phyloP scores from a whole-genome alignment of 2,888 invertebrate genomes.

The Thysanoteuthis rhombus region DNA sequence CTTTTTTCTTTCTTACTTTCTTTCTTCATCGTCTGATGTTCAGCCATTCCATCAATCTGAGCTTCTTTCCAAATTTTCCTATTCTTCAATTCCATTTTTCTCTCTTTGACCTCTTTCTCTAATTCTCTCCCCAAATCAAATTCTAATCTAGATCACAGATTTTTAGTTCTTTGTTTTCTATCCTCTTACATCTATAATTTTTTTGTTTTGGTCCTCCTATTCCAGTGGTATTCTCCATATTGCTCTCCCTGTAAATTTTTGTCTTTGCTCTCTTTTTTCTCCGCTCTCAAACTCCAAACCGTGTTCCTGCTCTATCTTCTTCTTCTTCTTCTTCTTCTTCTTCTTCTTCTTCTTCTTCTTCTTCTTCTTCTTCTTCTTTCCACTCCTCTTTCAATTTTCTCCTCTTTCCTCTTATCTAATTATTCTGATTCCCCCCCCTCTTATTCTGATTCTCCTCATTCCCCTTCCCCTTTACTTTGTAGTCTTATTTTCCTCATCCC shows the following conservation, averaged over 20 bases:
- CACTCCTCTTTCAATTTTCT: background rate
- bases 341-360: background rate
- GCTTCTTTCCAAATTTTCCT: too few species aligned
- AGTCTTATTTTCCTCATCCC: too few species aligned
- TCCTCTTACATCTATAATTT: background rate
- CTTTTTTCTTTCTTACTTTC: too few species aligned
- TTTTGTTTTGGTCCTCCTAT: background rate
- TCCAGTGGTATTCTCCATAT: too few species aligned
- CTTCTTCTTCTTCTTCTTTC: background rate
- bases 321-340: background rate
- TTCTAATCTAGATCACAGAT: too few species aligned
- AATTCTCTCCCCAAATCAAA: background rate
- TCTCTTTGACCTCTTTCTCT: background rate
- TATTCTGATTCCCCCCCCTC: background rate
- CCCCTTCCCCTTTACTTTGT: too few species aligned
- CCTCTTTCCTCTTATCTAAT: background rate
- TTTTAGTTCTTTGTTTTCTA: background rate
- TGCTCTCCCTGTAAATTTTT: too few species aligned
- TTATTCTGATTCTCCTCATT: background rate
- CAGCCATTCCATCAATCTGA: too few species aligned
- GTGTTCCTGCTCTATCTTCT: background rate
- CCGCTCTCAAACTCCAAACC: background rate
- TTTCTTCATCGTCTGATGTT: too few species aligned
- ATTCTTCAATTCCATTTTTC: too few species aligned
- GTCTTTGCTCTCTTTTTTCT: background rate